Percentiles rank a stretch among this genome's conserved stretches.
Evolutionary conservation across 2,888 invertebrate species (phyloP).

Genomic region (Spodoptera littoralis): DNA sequence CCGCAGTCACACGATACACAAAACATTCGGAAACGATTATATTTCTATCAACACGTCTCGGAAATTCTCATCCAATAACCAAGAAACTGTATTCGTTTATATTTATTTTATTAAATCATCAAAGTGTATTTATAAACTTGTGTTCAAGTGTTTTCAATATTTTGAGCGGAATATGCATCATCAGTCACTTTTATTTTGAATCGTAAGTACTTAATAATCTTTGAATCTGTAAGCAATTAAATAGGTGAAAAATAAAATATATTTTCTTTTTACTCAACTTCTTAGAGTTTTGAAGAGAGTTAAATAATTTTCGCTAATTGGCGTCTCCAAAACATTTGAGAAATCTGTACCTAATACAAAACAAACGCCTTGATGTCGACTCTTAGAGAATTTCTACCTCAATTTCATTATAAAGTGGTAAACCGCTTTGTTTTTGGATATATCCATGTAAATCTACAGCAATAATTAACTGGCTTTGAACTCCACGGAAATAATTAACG

Average conservation of each 20-base stretch:
- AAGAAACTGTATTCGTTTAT: conserved; percentile 12
- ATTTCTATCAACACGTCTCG: conserved; percentile 42
- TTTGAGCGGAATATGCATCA: conserved; percentile 28
- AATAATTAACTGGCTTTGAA: too few species aligned
- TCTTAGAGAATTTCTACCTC: conserved; percentile 5
- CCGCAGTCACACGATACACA: conserved; percentile 17
- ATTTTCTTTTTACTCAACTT: not conserved
- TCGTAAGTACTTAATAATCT: conserved; percentile 36
- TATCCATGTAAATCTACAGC: not conserved
- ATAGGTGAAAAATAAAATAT: too few species aligned
- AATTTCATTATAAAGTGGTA: conserved; percentile 17
- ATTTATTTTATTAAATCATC: conserved; percentile 19
- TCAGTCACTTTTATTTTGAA: conserved; percentile 6
- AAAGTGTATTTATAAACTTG: conserved; percentile 51
- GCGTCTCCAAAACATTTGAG: not conserved
- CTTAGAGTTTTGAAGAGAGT: not conserved
- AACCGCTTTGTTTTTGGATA: conserved; percentile 25
- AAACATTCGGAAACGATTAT: conserved; percentile 34
- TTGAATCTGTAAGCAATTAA: too few species aligned
- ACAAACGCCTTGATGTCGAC: not conserved
- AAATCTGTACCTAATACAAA: conserved; percentile 6
- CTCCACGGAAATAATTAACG: too few species aligned
- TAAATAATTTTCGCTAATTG: not conserved
- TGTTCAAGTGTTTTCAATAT: conserved; percentile 44
- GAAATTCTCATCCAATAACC: conserved; percentile 13